Evolutionary conservation across 2,888 invertebrate species (phyloP).

Genomic region (Gisinianus flammeolus): DNA sequence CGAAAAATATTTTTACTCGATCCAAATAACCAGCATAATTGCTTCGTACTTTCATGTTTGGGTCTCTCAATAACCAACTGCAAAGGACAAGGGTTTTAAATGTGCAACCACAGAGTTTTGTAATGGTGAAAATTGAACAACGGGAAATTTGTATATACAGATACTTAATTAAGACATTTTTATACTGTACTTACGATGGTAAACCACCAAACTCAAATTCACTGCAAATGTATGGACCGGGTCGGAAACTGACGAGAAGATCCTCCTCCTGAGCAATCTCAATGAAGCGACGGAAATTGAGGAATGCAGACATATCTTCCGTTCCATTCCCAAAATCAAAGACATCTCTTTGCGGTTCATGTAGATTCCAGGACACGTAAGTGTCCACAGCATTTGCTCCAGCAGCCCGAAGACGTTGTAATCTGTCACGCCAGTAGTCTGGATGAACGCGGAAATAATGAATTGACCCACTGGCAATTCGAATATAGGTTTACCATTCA

Average conservation of each 20-base stretch:
- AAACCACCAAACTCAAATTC: constrained; percentile 66
- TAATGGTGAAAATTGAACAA: background rate
- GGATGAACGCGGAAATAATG: constrained; percentile 66
- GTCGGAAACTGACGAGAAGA: constrained; percentile 64
- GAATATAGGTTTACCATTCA: constrained; percentile 63
- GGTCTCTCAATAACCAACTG: constrained; percentile 66
- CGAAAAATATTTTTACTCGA: constrained; percentile 63
- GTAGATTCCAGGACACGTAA: constrained; percentile 63
- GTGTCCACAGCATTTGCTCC: constrained; percentile 64
- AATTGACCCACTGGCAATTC: constrained; percentile 65
- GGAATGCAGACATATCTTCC: constrained; percentile 60
- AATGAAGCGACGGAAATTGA: constrained; percentile 62
- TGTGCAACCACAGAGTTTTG: no score
- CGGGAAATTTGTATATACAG: background rate
- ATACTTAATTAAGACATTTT: background rate
- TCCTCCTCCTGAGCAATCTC: constrained; percentile 64
- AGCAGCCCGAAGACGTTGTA: constrained; percentile 64
- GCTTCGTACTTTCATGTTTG: constrained; percentile 65
- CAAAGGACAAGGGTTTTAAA: background rate
- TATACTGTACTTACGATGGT: constrained; percentile 59
- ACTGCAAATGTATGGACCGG: constrained; percentile 67
- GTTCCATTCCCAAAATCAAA: constrained; percentile 62
- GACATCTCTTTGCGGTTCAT: constrained; percentile 61
- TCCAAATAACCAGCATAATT: constrained; percentile 62
- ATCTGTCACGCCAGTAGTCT: constrained; percentile 65